Percentiles rank a stretch among this genome's conserved stretches.
Conservation (phyloP, 2,797 vertebrate genomes). For the Jordanella pulchra region DNA sequence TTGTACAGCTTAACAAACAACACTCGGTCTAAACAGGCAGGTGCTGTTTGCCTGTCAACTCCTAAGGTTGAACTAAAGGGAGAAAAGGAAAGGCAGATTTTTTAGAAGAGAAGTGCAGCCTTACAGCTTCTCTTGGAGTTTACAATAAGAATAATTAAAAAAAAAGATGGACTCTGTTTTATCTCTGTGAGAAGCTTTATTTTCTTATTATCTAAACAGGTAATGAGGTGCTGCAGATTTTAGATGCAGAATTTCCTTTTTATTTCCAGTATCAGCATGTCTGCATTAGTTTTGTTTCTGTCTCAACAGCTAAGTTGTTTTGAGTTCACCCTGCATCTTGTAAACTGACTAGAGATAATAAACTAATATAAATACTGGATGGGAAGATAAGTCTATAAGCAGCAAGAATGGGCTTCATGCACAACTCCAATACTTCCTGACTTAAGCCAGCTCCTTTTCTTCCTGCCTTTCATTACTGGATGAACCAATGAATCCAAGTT, state of each 20-base stretch:
- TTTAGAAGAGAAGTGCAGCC: background rate
- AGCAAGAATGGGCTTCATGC: no score
- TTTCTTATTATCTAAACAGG: background rate
- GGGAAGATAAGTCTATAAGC: no score
- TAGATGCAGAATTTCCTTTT: background rate
- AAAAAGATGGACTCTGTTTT: background rate
- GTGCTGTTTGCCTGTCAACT: background rate
- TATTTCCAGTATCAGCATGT: no score
- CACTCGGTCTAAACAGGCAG: background rate
- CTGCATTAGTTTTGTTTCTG: no score
- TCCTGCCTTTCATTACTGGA: no score
- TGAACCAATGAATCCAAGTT: no score
- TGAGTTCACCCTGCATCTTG: no score
- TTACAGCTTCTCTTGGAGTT: background rate
- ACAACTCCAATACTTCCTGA: no score
- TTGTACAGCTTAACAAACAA: background rate
- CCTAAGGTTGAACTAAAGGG: background rate
- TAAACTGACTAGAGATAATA: no score
- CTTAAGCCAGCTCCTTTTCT: no score
- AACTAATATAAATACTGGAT: no score
- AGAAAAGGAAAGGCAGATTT: background rate
- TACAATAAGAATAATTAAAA: background rate
- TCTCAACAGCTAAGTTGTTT: no score
- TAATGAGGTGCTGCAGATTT: background rate
- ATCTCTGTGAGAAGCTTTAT: background rate